phyloP scores from a whole-genome alignment of 2,797 vertebrate genomes.

The Enteromius anoplus region DNA sequence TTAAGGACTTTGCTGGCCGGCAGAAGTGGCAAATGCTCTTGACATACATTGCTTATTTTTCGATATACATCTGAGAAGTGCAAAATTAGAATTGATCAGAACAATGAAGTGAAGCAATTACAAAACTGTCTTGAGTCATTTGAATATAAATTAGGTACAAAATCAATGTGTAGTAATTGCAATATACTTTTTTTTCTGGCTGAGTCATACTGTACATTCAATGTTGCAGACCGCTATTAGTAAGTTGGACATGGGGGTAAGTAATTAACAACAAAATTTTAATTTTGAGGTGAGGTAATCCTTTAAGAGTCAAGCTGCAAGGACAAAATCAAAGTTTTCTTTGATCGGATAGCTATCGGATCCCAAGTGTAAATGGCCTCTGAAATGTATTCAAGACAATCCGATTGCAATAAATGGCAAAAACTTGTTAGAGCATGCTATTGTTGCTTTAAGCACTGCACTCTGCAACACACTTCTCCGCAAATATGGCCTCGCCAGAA shows the following conservation, averaged over 20 bases:
- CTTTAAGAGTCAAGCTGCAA: not conserved
- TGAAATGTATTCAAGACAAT: not conserved
- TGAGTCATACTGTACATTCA: constrained; percentile 8
- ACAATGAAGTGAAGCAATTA: constrained; percentile 51
- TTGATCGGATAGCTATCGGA: not conserved
- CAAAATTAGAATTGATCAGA: constrained; percentile 63
- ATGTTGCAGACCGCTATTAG: constrained; percentile 21
- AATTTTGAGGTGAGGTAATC: too few species aligned
- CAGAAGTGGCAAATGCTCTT: not conserved
- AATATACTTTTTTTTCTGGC: constrained; percentile 23
- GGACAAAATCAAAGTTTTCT: not conserved
- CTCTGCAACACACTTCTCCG: not conserved
- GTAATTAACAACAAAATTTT: too few species aligned
- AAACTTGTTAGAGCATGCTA: not conserved
- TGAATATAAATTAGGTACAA: constrained; percentile 68
- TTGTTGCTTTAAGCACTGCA: not conserved
- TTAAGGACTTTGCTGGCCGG: constrained; percentile 24
- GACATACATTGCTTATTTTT: constrained; percentile 53
- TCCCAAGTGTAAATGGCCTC: not conserved
- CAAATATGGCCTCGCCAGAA: not conserved
- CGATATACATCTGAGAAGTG: constrained; percentile 53
- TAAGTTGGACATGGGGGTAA: not conserved
- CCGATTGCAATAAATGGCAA: not conserved
- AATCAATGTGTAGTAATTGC: constrained; percentile 62
- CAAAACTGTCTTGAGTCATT: constrained; percentile 61